phyloP scores from a whole-genome alignment of 2,888 invertebrate genomes.

The Troides oblongomaculatus region DNA sequence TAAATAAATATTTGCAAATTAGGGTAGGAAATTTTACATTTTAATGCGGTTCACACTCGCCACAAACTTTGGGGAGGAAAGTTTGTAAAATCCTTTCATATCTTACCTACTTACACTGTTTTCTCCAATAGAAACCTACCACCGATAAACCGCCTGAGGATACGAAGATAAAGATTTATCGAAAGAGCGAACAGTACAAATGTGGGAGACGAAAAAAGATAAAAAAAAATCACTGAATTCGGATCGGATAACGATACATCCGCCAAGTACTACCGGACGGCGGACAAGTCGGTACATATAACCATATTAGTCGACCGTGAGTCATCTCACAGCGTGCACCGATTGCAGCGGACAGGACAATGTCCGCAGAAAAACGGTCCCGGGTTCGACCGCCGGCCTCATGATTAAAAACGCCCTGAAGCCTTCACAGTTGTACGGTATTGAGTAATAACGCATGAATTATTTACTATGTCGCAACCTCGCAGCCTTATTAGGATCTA shows the following conservation, averaged over 20 bases:
- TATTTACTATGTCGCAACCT: conserved; percentile 76
- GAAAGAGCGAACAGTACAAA: too few species aligned
- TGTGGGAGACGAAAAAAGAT: neutral
- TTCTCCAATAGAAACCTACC: too few species aligned
- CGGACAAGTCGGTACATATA: conserved; percentile 20
- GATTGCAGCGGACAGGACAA: conserved; percentile 58
- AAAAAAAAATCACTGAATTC: neutral
- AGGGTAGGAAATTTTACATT: too few species aligned
- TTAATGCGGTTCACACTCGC: too few species aligned
- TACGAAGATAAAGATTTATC: too few species aligned
- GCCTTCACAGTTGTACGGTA: conserved; percentile 63
- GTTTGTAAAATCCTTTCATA: too few species aligned
- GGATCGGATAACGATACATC: conserved; percentile 13
- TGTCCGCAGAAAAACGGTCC: conserved; percentile 54
- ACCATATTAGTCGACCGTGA: conserved; percentile 32
- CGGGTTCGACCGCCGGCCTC: conserved; percentile 44
- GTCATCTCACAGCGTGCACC: conserved; percentile 33
- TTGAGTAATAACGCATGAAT: conserved; percentile 77
- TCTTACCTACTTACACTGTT: too few species aligned
- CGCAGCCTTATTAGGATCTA: conserved; percentile 37
- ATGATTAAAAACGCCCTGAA: conserved; percentile 55
- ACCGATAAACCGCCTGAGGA: too few species aligned
- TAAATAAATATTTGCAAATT: too few species aligned
- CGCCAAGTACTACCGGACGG: conserved; percentile 6
- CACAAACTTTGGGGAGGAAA: too few species aligned